Evolutionary conservation across 2,797 vertebrate genomes (phyloP), one percentile per base, ranked within the genome.

Genomic region (Neostethus bicornis): DNA sequence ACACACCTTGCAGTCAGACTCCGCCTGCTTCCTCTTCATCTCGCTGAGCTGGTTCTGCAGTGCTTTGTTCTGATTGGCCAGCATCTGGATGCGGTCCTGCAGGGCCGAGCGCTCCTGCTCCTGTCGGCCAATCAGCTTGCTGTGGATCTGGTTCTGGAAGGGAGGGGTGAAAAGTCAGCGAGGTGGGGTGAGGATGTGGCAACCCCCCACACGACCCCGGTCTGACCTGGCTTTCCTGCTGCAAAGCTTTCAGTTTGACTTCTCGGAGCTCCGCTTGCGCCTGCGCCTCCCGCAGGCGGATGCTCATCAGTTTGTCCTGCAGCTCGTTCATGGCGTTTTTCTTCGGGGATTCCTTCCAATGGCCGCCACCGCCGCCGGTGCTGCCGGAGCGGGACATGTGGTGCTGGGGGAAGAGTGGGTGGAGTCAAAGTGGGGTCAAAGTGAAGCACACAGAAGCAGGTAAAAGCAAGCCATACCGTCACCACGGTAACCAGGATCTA

Each of bases 311-410:
- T 63, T 96, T 96, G 69, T 96, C 96, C 83, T 98, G 96, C 75
- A 98, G 88, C 76, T 96, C 94, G 21, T 93, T 93, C 85, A 94
- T 81, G 0, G 93, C 93, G 43, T 93, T 93, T 84, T 96, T 95
- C 80, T 95, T 93, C 0, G 96, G 96, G 9, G 96, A 96, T 34
- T 98, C 96, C 81, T 97, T 97, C 96, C 96, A 97, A 82, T 96
- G 94, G 38, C 94, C 91, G 8, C 92, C 90, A 0, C 94, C 90
- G 0, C 87, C 60, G 0, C 92, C 91, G 0, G 93, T 91, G 4
- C 88, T 71, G 24, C 92, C 86, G 26, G 93, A 88, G 3, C 94
- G 93, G 23, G 94, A 92, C 76, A 94, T 91, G 24, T 95, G 94
- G 42, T 90, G 88, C 94, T 94, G 68, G 43, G 19, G 47, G 41